Conservation (phyloP, 1,140 invertebrate genomes). For the Anadara kagoshimensis region DNA sequence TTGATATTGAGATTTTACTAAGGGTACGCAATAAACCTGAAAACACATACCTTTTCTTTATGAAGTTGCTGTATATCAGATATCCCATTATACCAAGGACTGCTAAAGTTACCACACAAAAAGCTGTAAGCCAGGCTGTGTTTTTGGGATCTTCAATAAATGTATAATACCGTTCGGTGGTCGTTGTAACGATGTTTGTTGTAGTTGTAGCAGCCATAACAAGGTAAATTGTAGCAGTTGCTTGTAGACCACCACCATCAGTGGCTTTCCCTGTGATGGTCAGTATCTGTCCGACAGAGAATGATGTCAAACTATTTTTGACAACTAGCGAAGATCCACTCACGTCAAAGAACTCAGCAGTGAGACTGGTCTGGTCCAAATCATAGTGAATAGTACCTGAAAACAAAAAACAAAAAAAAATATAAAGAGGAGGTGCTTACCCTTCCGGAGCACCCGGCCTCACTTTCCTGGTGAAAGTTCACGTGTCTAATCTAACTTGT, state of each 20-base stretch:
- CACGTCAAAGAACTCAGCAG: constrained; percentile 8
- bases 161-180: constrained; percentile 13
- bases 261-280: constrained; percentile 11
- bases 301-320: constrained; percentile 6
- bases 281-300: constrained; percentile 8
- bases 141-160: constrained; percentile 23
- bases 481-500: not conserved
- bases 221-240: constrained; percentile 6
- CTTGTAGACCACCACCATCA: constrained; percentile 8
- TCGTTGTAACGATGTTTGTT: not conserved
- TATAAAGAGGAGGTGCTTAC: not conserved
- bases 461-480: not conserved
- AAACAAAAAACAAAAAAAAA: not conserved
- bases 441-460: not conserved
- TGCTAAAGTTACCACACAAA: not conserved
- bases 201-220: constrained; percentile 12
- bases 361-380: not conserved
- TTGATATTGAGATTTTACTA: too few relatives aligned
- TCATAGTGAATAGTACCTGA: constrained; percentile 13
- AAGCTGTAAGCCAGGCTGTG: constrained; percentile 12
- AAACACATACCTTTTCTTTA: too few relatives aligned
- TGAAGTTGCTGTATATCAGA: too few relatives aligned
- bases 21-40: too few relatives aligned
- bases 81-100: too few relatives aligned
- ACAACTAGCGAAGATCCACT: constrained; percentile 5